Percentiles rank a stretch among this genome's conserved stretches.
Conservation (phyloP, 2,888 invertebrate genomes). For the Heteromurus nitidus region DNA sequence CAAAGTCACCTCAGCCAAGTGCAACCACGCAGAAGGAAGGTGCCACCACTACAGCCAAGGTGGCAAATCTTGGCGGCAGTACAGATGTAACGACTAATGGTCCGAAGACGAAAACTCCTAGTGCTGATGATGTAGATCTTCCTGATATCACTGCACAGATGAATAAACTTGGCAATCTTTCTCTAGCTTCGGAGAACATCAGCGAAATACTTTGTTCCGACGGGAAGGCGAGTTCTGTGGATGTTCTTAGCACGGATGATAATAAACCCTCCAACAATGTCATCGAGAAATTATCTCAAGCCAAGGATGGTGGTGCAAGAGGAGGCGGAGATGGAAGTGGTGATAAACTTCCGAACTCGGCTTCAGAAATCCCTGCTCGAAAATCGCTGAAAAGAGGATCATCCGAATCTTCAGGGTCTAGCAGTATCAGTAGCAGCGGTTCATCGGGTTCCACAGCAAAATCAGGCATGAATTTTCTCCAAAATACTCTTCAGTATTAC, state of each 20-base stretch:
- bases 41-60: slow-evolving; percentile 36
- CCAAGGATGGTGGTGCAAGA: slow-evolving; percentile 35
- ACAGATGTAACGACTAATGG: slow-evolving; percentile 48
- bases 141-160: slow-evolving; percentile 27
- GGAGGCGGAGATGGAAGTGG: slow-evolving; percentile 26
- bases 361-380: slow-evolving; percentile 3
- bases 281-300: slow-evolving; percentile 24
- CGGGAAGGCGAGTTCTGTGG: background rate
- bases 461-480: slow-evolving; percentile 65
- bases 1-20: slow-evolving; percentile 50
- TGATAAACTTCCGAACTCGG: slow-evolving; percentile 20
- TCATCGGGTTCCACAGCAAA: slow-evolving; percentile 58
- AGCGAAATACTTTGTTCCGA: background rate
- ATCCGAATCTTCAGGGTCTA: slow-evolving; percentile 37
- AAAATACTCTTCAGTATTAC: background rate
- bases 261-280: background rate
- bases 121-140: background rate
- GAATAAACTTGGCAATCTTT: slow-evolving; percentile 58
- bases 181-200: slow-evolving; percentile 30
- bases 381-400: slow-evolving; percentile 46
- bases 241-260: slow-evolving; percentile 6
- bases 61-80: slow-evolving; percentile 49
- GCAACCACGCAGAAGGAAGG: slow-evolving; percentile 57
- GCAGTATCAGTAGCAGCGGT: slow-evolving; percentile 54
- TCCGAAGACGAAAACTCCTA: slow-evolving; percentile 37